phyloP scores from a whole-genome alignment of 2,888 invertebrate genomes.

The Omphaloscelis lunosa region DNA sequence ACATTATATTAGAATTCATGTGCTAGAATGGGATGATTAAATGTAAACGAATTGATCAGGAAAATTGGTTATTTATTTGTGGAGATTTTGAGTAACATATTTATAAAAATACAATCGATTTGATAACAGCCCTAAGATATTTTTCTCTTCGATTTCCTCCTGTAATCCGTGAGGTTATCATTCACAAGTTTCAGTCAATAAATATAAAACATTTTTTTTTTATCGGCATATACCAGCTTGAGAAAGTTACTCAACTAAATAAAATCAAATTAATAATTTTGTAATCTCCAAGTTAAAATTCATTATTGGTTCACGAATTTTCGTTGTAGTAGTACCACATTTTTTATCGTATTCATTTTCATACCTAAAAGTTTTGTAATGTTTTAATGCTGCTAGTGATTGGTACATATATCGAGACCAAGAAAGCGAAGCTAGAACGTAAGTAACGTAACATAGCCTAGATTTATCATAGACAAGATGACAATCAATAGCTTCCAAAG shows the following conservation, averaged over 20 bases:
- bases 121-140: neutral
- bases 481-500: neutral
- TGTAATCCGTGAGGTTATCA: neutral
- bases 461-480: slow-evolving; percentile 24
- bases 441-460: slow-evolving; percentile 72
- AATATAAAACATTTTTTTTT: too few relatives aligned
- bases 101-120: neutral
- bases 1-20: neutral
- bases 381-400: slow-evolving; percentile 82
- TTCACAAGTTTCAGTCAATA: neutral
- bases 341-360: neutral
- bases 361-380: slow-evolving; percentile 36
- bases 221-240: neutral
- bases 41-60: neutral
- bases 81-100: neutral
- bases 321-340: neutral
- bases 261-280: neutral
- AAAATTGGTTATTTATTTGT: neutral
- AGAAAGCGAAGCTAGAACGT: slow-evolving; percentile 85
- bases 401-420: slow-evolving; percentile 83
- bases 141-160: too few relatives aligned
- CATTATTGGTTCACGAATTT: neutral
- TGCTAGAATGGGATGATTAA: neutral
- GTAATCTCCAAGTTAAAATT: neutral
- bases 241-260: slow-evolving; percentile 3